phyloP scores from a whole-genome alignment of 1,140 invertebrate genomes.

The Drosophila nikananu region DNA sequence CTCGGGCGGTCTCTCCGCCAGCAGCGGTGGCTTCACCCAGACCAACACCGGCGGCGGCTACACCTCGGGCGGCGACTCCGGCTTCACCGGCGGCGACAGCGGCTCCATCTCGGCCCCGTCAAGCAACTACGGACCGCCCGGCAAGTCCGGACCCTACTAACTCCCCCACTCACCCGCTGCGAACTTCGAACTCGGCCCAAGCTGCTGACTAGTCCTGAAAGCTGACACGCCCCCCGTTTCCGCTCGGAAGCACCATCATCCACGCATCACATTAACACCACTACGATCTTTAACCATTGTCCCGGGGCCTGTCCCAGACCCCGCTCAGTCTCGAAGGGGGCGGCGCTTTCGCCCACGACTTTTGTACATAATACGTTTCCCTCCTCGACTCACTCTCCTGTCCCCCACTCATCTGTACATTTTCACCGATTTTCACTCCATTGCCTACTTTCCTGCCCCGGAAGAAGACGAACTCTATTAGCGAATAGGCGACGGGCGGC shows the following conservation, averaged over 20 bases:
- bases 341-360: slow-evolving; percentile 60
- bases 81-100: slow-evolving; percentile 80
- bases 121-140: slow-evolving; percentile 88
- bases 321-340: slow-evolving; percentile 32
- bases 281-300: slow-evolving; percentile 35
- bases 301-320: slow-evolving; percentile 10
- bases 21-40: slow-evolving; percentile 66
- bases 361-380: slow-evolving; percentile 77
- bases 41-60: slow-evolving; percentile 83
- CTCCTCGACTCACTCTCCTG: slow-evolving; percentile 10
- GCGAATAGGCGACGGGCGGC: slow-evolving; percentile 69
- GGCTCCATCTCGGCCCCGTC: slow-evolving; percentile 86
- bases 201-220: slow-evolving; percentile 84
- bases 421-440: slow-evolving; percentile 21
- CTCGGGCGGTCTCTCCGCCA: slow-evolving; percentile 72
- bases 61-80: slow-evolving; percentile 76
- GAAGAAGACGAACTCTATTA: slow-evolving; percentile 52
- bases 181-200: slow-evolving; percentile 74
- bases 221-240: slow-evolving; percentile 64
- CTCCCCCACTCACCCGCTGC: slow-evolving; percentile 27
- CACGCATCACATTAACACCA: slow-evolving; percentile 38
- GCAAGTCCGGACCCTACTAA: slow-evolving; percentile 85
- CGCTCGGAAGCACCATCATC: slow-evolving; percentile 38
- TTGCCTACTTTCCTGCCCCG: slow-evolving; percentile 30
- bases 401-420: slow-evolving; percentile 22